Percentiles rank a stretch among this genome's conserved stretches.
Conservation (phyloP, 2,113 vertebrate species). For the Bolborhynchus lineola region DNA sequence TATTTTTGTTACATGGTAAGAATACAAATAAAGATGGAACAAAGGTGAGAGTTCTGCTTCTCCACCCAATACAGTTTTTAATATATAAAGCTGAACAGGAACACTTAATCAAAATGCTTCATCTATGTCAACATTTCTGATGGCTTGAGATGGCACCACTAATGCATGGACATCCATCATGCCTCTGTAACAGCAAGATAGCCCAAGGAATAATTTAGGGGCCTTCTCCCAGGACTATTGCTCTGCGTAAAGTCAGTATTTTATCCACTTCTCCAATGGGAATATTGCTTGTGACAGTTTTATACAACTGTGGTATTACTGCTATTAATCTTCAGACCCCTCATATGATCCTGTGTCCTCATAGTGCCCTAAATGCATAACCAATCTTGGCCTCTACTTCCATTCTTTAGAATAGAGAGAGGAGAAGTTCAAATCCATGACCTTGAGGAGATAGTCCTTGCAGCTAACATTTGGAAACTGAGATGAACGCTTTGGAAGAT, state of each 20-base stretch:
- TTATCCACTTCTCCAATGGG: constrained; percentile 36
- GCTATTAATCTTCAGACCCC: constrained; percentile 62
- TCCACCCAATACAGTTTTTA: neutral
- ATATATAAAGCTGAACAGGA: constrained; percentile 1
- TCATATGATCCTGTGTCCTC: neutral
- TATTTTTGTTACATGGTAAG: neutral
- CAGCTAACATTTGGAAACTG: neutral
- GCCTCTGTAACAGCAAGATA: neutral
- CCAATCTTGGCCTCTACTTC: neutral
- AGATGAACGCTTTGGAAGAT: neutral
- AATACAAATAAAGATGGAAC: neutral
- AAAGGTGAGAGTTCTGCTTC: neutral
- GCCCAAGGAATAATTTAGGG: constrained; percentile 57
- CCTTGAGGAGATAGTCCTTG: neutral
- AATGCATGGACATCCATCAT: constrained; percentile 51
- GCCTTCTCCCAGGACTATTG: constrained; percentile 33
- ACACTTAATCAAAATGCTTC: constrained; percentile 34
- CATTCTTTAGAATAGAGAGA: neutral
- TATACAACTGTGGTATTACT: constrained; percentile 56
- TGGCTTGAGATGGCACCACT: constrained; percentile 27
- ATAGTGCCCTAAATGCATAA: neutral
- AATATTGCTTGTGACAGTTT: constrained; percentile 67
- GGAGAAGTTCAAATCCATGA: neutral
- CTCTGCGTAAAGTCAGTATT: constrained; percentile 49
- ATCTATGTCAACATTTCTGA: constrained; percentile 17